Base-by-base conservation (phyloP, 2,888 invertebrate species). In the Germaria angustata region DNA sequence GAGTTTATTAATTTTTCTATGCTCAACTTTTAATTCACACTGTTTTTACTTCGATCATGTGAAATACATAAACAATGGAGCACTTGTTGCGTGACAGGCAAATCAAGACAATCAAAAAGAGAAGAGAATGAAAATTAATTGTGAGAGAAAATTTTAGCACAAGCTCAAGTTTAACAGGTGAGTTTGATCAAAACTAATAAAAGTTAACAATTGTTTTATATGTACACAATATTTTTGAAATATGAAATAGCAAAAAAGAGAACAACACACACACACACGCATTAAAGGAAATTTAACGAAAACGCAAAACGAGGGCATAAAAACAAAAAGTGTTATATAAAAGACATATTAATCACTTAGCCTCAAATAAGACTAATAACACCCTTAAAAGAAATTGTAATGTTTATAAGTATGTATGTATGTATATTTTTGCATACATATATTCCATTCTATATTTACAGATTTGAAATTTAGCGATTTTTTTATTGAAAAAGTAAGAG, bases 71-170 rank as follows among this genome's bases (percentile, higher is more conserved):
- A 87, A 55, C 61, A 51, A 53, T 46, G 22, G 32, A 61, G 46
- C 85, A 88, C 86, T 87, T 87, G 87, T 87, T 87, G 87, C 86
- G 84, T 84, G 75, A 82, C 72, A 57, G 59, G 79, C 51, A 39
- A 61, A 55, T 6, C 3, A 51, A 69, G n/a, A 28, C 17, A 15
- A 44, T 17, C 17, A 28, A 41, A n/a, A 28, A 5, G 6, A 28
- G 28, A 6, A 28, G 28, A 28, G 28, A 28, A 28, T 3, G 28
- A 5, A 28, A 28, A 28, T 5, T 41, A n/a, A 66, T 15, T n/a
- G 44, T 17, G 46, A 55, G 39, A 39, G 46, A 57, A 32, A 24
- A 72, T 44, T 39, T 51, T 15, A 44, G 46, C n/a, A 55, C 44
- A 72, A 77, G 53, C 46, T 46, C 11, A 24, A 78, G 65, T 79